Conservation (phyloP, 2,888 invertebrate species). For the Byasa hedistus region DNA sequence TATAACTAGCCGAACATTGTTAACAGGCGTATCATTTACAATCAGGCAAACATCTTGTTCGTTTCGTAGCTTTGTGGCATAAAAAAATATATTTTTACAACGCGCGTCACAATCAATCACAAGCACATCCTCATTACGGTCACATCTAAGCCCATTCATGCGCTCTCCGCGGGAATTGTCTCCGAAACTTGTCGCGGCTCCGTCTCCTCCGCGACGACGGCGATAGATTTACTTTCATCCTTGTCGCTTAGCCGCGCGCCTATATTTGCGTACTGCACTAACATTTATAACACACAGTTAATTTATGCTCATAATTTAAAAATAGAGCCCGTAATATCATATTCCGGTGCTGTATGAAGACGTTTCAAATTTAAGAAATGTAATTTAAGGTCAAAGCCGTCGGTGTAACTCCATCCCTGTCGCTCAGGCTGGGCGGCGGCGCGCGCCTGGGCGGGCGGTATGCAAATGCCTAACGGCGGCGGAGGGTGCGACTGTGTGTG, state of each 20-base stretch:
- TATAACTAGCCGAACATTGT: too few species aligned
- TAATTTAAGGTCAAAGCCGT: constrained; percentile 57
- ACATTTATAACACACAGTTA: constrained; percentile 1
- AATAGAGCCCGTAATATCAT: not conserved
- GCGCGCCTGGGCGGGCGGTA: constrained; percentile 80
- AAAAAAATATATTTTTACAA: constrained; percentile 9
- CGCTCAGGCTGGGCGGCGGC: constrained; percentile 76
- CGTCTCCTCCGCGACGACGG: constrained; percentile 62
- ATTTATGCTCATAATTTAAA: constrained; percentile 6
- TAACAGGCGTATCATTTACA: too few species aligned
- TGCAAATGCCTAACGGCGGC: constrained; percentile 76
- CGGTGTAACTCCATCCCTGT: constrained; percentile 67
- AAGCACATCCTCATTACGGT: constrained; percentile 56
- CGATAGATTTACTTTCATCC: constrained; percentile 78
- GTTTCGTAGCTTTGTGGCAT: too few species aligned
- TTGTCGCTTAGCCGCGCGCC: constrained; percentile 59
- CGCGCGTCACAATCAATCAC: constrained; percentile 50
- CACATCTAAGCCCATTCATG: constrained; percentile 68
- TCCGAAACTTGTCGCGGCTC: constrained; percentile 59
- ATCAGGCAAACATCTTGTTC: too few species aligned
- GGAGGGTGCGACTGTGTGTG: constrained; percentile 69
- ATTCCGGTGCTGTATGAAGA: constrained; percentile 26
- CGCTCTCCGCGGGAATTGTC: constrained; percentile 60
- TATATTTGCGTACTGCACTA: constrained; percentile 49
- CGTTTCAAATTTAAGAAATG: constrained; percentile 37